Evolutionary conservation across 1,140 invertebrate genomes (phyloP), one percentile per base, ranked within the genome.

Genomic region (Drosophila ercepeae): DNA sequence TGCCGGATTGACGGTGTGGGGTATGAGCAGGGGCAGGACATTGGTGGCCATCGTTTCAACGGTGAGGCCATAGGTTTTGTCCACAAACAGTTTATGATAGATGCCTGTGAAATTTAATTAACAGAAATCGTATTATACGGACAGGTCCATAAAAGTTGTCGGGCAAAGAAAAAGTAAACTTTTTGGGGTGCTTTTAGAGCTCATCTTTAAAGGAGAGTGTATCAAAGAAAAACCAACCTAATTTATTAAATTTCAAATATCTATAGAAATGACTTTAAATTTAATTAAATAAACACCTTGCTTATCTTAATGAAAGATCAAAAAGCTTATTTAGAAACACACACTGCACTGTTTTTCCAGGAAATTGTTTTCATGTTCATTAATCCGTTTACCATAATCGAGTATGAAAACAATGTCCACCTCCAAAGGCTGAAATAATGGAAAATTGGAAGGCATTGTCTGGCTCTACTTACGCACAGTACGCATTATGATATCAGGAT

Each of bases 11-110:
- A 99, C 95, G 1, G 97, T 97, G 84, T 98, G 97, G 19, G 98
- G 98, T 44, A 98, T 94, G 5, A 99, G 92, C 6, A 96, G 94
- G 0, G 98, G 98, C 94, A 99, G 97, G 27, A 99, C 97, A 88
- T 96, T 95, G 0, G 97, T 98, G 0, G 98, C 98, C 94, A 99
- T 96, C 72, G 98, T 93, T 90, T 97, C 98, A 8, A 98, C 95
- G 1, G 96, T 97, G 39, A 99, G 92, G 9, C 97, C 98, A 91
- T 97, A 99, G 84, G 96, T 96, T 90, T 97, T 97, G 91, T 99
- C 97, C 82, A 94, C 94, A 64, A 99, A 92, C 95, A 99, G 96
- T 76, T 97, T 92, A 81, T 96, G 95, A 92, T 99, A 99, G 91
- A 99, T 97, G 92, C 95, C 98, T 99, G 75, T 14, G 41, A 58